Evolutionary conservation across 92 coral and sea anemone species (phyloP), one percentile per base, ranked within the genome.

Genomic region (Umimayanthus kanabou): DNA sequence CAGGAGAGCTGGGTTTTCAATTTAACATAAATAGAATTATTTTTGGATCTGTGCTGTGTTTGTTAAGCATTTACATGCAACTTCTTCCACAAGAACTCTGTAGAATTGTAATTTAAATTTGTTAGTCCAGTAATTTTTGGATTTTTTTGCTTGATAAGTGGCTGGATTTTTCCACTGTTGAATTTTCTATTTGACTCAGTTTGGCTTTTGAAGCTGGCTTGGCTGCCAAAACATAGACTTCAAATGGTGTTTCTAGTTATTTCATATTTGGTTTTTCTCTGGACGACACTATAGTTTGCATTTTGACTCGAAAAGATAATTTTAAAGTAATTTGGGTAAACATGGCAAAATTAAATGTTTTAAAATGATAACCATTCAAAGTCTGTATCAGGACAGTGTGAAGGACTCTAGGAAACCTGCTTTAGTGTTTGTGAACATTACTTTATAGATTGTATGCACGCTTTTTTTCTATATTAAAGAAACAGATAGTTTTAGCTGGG

Each of bases 121-220:
- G 65, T 28, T 22, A 6, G 50, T 0, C 25, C 55, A 77, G 50
- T 49, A 40, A 47, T 77, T 77, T 25, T 25, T 9, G 26, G 8
- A 42, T 43, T n/a, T 43, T n/a, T 45, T 77, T 26, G 25, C 50
- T 40, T 18, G 11, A 77, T 16, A 77, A 47, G 81, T 77, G 81
- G 81, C 81, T 77, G 81, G 66, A 43, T 9, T 77, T 77, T 43
- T 77, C 81, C 81, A 77, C 81, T 43, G 65, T 22, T 22, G 9
- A 8, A 47, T 45, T 22, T 77, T 77, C 16, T 47, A 40, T 47
- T 9, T 22, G 6, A 77, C 61, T 29, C 50, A 22, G 81, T 64
- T 80, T 61, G 85, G 85, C 73, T 37, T 37, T 61, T 80, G 45
- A 80, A 61, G 85, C 85, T 29, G 85, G 53, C 57, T 80, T 61